A percentile compares a stretch with the other conserved stretches of the same genome.
Evolutionary conservation across 2,797 vertebrate genomes (phyloP).

Genomic region (Ceyx erithaca): DNA sequence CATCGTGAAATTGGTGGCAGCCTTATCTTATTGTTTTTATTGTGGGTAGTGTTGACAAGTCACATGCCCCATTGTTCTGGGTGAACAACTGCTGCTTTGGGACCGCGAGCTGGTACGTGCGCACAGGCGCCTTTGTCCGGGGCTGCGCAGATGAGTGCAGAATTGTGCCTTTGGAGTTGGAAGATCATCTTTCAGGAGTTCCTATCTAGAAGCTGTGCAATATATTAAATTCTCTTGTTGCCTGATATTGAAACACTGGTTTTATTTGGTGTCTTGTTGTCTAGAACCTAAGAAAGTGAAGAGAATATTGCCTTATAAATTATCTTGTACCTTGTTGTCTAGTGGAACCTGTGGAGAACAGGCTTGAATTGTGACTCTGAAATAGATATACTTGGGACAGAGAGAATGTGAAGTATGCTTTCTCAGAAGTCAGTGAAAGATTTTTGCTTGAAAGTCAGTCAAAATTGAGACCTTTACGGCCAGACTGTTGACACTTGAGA

Average conservation of each 20-base stretch:
- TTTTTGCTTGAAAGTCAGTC: neutral
- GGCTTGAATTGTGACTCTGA: neutral
- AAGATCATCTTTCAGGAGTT: neutral
- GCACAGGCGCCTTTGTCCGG: slow-evolving; percentile 21
- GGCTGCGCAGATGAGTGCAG: neutral
- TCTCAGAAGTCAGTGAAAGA: neutral
- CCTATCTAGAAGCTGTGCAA: neutral
- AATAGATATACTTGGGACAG: neutral
- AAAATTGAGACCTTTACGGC: neutral
- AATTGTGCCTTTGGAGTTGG: neutral
- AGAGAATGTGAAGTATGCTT: neutral
- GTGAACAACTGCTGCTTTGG: slow-evolving; percentile 52
- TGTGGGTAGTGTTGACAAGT: slow-evolving; percentile 49
- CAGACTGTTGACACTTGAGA: neutral
- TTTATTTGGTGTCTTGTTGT: neutral
- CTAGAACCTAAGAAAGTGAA: neutral
- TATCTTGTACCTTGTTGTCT: neutral
- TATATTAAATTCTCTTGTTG: neutral
- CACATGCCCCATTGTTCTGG: slow-evolving; percentile 60
- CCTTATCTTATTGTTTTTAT: slow-evolving; percentile 58
- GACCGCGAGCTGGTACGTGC: neutral
- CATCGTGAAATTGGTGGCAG: slow-evolving; percentile 27
- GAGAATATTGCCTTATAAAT: neutral
- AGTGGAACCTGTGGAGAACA: fast-evolving
- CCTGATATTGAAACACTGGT: neutral